These are phyloP conservation scores for Octomys mimax DNA, from an alignment of 2,797 vertebrate species.

Conservation along the genomic window DNA sequence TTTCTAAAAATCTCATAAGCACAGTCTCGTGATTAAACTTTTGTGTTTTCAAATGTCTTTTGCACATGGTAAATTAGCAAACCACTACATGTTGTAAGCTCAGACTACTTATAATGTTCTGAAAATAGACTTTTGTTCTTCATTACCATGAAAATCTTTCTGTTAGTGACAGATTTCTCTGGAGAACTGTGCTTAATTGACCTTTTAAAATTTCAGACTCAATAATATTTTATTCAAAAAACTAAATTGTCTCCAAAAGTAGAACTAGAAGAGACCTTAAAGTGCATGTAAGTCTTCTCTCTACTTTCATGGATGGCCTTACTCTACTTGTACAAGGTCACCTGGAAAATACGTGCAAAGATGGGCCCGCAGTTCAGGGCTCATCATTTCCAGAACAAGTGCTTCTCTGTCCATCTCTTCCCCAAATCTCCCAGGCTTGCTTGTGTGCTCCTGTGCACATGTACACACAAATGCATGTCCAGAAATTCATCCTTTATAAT, in stretches of 20 bases:
- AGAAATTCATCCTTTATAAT: background rate
- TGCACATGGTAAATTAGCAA: background rate
- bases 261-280: slow-evolving; percentile 56
- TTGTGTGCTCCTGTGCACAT: background rate
- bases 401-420: slow-evolving; percentile 6
- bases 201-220: slow-evolving; percentile 66
- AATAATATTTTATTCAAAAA: slow-evolving; percentile 66
- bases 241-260: slow-evolving; percentile 55
- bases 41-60: background rate
- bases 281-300: slow-evolving; percentile 64
- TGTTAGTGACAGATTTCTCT: slow-evolving; percentile 50
- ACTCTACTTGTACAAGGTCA: slow-evolving; percentile 59
- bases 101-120: slow-evolving; percentile 19
- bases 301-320: slow-evolving; percentile 35
- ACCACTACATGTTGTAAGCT: background rate
- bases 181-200: slow-evolving; percentile 66
- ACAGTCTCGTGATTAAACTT: background rate
- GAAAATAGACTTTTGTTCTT: slow-evolving; percentile 55
- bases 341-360: slow-evolving; percentile 53
- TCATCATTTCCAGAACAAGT: background rate
- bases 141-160: slow-evolving; percentile 55
- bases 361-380: background rate
- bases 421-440: background rate
- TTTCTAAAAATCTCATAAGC: background rate
- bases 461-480: background rate